Evolutionary conservation across 2,113 vertebrate species (phyloP).

Genomic region (Chloropsis cyanopogon): DNA sequence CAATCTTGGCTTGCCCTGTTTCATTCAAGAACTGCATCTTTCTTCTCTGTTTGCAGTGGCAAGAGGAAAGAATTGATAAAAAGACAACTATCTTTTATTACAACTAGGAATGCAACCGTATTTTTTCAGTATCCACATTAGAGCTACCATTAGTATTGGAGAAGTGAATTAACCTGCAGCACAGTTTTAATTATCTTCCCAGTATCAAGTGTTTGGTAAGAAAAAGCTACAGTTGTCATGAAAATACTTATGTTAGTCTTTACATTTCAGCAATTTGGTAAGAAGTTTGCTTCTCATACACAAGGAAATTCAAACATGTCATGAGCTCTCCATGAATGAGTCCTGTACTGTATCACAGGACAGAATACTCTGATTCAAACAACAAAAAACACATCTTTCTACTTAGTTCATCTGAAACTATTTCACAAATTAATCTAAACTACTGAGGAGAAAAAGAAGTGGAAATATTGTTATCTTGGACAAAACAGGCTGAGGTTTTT

Average conservation of each 20-base stretch:
- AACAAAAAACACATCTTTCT: background rate
- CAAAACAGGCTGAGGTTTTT: background rate
- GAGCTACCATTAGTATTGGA: background rate
- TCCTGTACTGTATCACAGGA: background rate
- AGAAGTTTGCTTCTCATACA: background rate
- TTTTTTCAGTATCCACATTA: background rate
- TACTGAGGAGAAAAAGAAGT: background rate
- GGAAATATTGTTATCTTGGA: slow-evolving; percentile 1
- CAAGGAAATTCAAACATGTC: background rate
- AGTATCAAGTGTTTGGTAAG: background rate
- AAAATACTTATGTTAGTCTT: background rate
- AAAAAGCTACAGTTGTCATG: background rate
- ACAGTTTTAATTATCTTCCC: background rate
- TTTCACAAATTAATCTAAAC: slow-evolving; percentile 13
- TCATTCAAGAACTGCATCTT: background rate
- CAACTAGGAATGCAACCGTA: background rate
- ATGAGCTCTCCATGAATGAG: background rate
- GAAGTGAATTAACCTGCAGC: background rate
- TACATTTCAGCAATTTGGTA: background rate
- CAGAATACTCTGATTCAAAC: background rate
- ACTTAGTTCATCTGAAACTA: background rate
- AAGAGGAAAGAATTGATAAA: background rate
- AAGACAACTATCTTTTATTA: background rate
- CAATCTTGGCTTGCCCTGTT: background rate
- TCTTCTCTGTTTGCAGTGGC: background rate